Base-by-base conservation (phyloP, 2,113 vertebrate genomes). In the Rallus limicola region DNA sequence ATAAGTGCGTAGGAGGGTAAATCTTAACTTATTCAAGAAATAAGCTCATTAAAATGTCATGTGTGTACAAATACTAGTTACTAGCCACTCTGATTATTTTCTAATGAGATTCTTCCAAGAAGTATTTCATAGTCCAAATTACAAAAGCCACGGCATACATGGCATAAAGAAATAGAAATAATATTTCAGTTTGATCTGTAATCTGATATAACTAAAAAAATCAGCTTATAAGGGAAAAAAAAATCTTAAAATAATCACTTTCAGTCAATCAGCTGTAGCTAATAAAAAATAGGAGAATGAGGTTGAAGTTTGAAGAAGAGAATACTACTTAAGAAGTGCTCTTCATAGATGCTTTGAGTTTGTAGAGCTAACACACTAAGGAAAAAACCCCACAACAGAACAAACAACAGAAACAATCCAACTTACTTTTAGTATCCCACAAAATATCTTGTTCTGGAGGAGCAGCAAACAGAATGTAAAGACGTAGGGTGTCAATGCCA, bases 391-490 rank as follows among this genome's bases (percentile, higher is more conserved):
- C 28, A 19, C 17, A 55, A 55, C 29, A 65, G 94, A 40, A 4
- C 5, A 46, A 62, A 55, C 12, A 90, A 46, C 16, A 62, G 62
- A 64, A 69, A 67, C 36, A 33, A 55, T 31, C 15, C 0, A 2
- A 60, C 99, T 98, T 97, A 99, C 99, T 99, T 96, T 99, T 99
- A 75, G 98, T 81, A 77, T 99, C 98, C 99, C 99, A 99, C 88
- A 99, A 92, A 97, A 99, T 98, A 92, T 99, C 99, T 97, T 99
- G 99, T 33, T 99, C 99, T 5, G 99, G 99, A 29, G 99, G 98
- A 16, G 98, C 99, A 0, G 99, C 98, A 16, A 99, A 99, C 9
- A 99, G 98, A 55, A 99, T 95, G 96, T 98, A 99, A 28, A 99
- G 99, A 24, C 99, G 98, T 13, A 98, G 94, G 0, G 99, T 99